phyloP scores from a whole-genome alignment of 1,140 invertebrate genomes.

The Heterodera carotae region DNA sequence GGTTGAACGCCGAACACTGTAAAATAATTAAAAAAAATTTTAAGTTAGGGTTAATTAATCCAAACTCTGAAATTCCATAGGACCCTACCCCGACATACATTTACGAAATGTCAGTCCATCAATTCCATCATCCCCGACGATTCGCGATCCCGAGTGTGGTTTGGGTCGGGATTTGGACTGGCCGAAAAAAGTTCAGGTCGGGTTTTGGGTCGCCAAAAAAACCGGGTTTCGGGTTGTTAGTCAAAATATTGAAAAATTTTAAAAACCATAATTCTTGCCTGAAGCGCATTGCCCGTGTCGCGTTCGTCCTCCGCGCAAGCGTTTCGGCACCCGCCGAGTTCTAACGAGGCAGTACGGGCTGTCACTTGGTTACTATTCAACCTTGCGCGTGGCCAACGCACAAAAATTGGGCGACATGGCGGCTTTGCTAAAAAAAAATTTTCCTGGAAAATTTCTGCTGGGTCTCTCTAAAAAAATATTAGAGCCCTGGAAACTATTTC shows the following conservation, averaged over 20 bases:
- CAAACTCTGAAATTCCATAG: too few species aligned
- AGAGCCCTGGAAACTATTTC: too few species aligned
- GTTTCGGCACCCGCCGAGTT: constrained; percentile 51
- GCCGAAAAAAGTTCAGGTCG: too few species aligned
- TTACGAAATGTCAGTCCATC: too few species aligned
- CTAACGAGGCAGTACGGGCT: constrained; percentile 47
- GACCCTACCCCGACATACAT: too few species aligned
- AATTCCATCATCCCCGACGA: too few species aligned
- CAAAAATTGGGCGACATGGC: constrained; percentile 56
- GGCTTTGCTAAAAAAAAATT: not conserved
- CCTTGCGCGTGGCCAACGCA: constrained; percentile 63
- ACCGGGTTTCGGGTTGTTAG: too few species aligned
- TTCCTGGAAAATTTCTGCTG: not conserved
- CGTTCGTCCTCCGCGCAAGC: constrained; percentile 61
- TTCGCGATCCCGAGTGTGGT: too few species aligned
- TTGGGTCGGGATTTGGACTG: too few species aligned
- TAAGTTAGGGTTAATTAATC: constrained; percentile 21
- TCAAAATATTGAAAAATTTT: too few species aligned
- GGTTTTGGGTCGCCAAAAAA: too few species aligned
- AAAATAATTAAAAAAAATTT: not conserved
- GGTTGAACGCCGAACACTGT: constrained; percentile 63
- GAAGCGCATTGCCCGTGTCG: constrained; percentile 50
- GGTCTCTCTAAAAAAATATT: not conserved
- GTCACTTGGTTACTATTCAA: constrained; percentile 50
- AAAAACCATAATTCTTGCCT: not conserved